Evolutionary conservation across 2,113 vertebrate genomes (phyloP), one percentile per base, ranked within the genome.

Genomic region (Lampris incognitus): DNA sequence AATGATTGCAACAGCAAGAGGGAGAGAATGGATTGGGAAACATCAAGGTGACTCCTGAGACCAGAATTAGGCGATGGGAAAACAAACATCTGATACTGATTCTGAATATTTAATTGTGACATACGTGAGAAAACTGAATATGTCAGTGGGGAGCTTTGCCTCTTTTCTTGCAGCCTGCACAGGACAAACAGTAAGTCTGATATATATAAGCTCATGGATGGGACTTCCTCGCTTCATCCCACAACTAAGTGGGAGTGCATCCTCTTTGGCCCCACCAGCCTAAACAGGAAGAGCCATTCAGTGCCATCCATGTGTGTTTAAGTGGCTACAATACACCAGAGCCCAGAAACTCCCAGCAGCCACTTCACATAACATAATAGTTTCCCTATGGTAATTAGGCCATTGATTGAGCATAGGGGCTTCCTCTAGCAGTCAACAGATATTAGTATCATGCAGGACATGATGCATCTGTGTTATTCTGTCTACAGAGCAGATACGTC

Each of bases 271-370:
- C 38, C 3, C 9, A 36, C 37, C n/a, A 49, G 76, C 48, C 73
- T 80, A 36, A 61, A 69, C 66, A 72, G 85, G 50, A 72, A 49
- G 39, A 11, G 44, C 74, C 77, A 70, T 66, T 7, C 48, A 61
- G 70, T 58, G 59, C 56, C 70, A 44, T 52, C 36, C 49, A 39
- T 48, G 58, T 62, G 48, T 76, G 76, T 73, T 79, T 66, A 80
- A 61, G 78, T 86, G 86, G 88, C 87, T 87, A 84, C 72, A 70
- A 84, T 75, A 75, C 86, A 85, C 76, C 63, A 81, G 76, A 77
- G 83, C 65, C 66, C 68, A 87, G 83, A 87, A 71, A 82, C 66
- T 66, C 68, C 65, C 73, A 73, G 6, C 55, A 38, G 58, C 10
- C 58, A 42, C 6, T 9, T 9, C 6, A 7, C 71, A 78, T 84